Conservation (phyloP, 2,888 invertebrate genomes). For the Petrolisthes cinctipes region DNA sequence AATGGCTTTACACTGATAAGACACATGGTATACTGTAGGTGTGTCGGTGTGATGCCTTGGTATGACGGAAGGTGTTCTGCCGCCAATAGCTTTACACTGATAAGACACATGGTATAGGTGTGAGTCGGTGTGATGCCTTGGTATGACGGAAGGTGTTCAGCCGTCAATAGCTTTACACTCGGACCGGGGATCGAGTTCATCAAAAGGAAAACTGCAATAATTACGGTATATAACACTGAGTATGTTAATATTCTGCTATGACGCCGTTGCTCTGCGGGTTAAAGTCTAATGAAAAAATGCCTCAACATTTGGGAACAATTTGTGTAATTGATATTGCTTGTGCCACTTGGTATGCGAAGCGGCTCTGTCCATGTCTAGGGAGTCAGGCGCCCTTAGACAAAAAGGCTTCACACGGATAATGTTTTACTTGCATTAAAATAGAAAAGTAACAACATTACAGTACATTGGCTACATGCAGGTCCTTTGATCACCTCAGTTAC, state of each 20-base stretch:
- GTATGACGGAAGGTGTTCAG: too few species aligned
- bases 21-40: too few species aligned
- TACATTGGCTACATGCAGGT: too few species aligned
- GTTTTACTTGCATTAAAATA: not conserved
- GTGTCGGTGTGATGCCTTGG: too few species aligned
- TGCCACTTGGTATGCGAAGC: slow-evolving; percentile 20
- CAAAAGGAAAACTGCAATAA: not conserved
- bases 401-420: not conserved
- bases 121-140: too few species aligned
- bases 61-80: too few species aligned
- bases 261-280: slow-evolving; percentile 32
- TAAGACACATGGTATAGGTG: too few species aligned
- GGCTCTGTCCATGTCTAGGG: not conserved
- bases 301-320: slow-evolving; percentile 48
- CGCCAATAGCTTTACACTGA: too few species aligned
- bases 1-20: too few species aligned
- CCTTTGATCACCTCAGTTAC: too few species aligned
- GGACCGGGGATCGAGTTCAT: not conserved
- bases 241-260: slow-evolving; percentile 38
- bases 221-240: slow-evolving; percentile 9
- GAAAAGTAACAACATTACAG: not conserved
- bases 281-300: slow-evolving; percentile 45
- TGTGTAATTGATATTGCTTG: slow-evolving; percentile 47
- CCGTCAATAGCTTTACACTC: not conserved
- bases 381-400: slow-evolving; percentile 2